phyloP scores from a whole-genome alignment of 2,797 vertebrate species.

The Hephaestus fuliginosus region DNA sequence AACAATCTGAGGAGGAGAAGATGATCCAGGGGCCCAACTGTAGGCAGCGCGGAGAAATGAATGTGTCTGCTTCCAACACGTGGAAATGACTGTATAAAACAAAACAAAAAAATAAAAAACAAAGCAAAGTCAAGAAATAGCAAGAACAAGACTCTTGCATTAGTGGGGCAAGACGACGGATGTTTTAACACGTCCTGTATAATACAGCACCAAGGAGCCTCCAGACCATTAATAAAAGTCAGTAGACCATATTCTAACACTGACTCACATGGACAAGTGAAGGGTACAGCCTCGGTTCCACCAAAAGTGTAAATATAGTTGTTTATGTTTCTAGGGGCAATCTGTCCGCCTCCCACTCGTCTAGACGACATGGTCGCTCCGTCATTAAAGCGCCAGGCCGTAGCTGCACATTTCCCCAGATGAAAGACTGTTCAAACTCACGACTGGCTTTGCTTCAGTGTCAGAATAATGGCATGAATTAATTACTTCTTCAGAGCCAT shows the following conservation, averaged over 20 bases:
- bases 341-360: slow-evolving; percentile 52
- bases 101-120: no score
- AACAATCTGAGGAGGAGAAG: slow-evolving; percentile 27
- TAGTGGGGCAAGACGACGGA: slow-evolving; percentile 21
- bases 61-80: slow-evolving; percentile 14
- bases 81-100: slow-evolving; percentile 1
- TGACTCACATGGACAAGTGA: slow-evolving; percentile 43
- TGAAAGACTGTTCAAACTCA: slow-evolving; percentile 16
- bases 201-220: slow-evolving; percentile 16
- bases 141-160: slow-evolving; percentile 5
- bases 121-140: not conserved
- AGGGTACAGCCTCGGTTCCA: slow-evolving; percentile 13
- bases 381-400: slow-evolving; percentile 35
- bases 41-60: slow-evolving; percentile 5
- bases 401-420: slow-evolving; percentile 11
- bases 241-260: slow-evolving; percentile 34
- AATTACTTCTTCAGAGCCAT: slow-evolving; percentile 4
- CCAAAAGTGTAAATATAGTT: slow-evolving; percentile 42
- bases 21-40: not conserved
- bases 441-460: not conserved
- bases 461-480: slow-evolving; percentile 25
- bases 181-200: slow-evolving; percentile 12
- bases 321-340: slow-evolving; percentile 30
- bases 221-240: slow-evolving; percentile 50
- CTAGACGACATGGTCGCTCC: slow-evolving; percentile 50